Evolutionary conservation across 1,140 invertebrate species (phyloP), one percentile per base, ranked within the genome.

Genomic region (Drosophila sproati): DNA sequence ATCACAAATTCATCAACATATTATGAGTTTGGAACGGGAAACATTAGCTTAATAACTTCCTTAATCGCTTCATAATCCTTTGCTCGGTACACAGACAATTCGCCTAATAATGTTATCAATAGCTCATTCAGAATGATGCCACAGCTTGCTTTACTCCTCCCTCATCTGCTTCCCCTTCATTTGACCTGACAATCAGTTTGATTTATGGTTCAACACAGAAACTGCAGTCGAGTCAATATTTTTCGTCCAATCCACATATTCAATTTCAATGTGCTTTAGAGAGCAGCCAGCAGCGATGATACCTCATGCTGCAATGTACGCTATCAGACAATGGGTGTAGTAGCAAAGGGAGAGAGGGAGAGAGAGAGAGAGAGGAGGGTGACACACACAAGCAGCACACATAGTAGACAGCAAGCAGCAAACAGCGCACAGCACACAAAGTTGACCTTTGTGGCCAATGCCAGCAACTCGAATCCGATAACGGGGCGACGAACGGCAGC

Each of bases 391-490:
- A 31, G 28, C 5, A 2, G 5, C 3, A 51, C 7, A 29, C 4
- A 29, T 3, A 34, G 5, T 41, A 41, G 39, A 41, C 4, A 5
- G 3, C 45, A 28, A 12, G 20, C 20, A 20, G 20, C 20, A 20
- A 20, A 20, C 20, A 20, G 20, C 20, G 20, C 20, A 20, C 20
- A 48, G 50, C 20, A 35, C 48, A 45, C 29, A 47, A 28, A 51
- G 62, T 52, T 78, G 73, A 71, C 73, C 68, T 71, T 52, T 75
- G 45, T 59, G 64, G 12, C 59, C 64, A 64, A 64, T 63, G 72
- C 75, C 74, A 77, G 73, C 74, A 67, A 43, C 54, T 73, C 31
- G 69, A 66, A 54, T 72, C 61, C 62, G 70, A 77, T 77, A 73
- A 59, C 48, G 28, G 34, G 35, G 62, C 43, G 50, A 41, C 10